These are phyloP conservation scores for Molanna angustata DNA, from an alignment of 2,888 invertebrate species.

Conservation along the genomic window DNA sequence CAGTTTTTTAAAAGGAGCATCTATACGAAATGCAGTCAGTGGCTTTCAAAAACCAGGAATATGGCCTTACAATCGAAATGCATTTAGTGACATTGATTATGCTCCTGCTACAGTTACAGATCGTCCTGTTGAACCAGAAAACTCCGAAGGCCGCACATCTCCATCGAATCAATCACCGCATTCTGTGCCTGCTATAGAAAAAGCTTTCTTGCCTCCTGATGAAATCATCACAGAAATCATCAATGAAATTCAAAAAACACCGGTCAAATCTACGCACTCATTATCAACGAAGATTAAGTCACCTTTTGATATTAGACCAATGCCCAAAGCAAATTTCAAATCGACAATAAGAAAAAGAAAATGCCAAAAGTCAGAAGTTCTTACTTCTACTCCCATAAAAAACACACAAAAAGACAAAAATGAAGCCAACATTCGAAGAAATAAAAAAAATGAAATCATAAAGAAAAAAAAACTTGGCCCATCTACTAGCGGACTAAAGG, in stretches of 20 bases:
- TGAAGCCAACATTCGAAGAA: no score
- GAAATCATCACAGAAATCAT: slow-evolving; percentile 5
- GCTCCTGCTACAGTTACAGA: slow-evolving; percentile 5
- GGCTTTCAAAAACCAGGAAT: not conserved
- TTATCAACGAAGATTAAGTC: slow-evolving; percentile 6
- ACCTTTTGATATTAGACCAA: slow-evolving; percentile 6
- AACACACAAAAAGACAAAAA: slow-evolving; percentile 5
- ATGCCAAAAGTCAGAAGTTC: slow-evolving; percentile 6
- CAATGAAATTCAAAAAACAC: slow-evolving; percentile 5
- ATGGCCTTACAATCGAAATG: slow-evolving; percentile 7
- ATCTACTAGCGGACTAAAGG: slow-evolving; percentile 3
- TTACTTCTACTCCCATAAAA: slow-evolving; percentile 6
- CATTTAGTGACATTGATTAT: slow-evolving; percentile 7
- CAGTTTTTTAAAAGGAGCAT: slow-evolving; percentile 5
- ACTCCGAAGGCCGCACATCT: slow-evolving; percentile 4
- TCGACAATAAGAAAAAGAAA: slow-evolving; percentile 3
- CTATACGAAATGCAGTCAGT: slow-evolving; percentile 5
- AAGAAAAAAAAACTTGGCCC: not conserved
- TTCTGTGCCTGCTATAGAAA: slow-evolving; percentile 3
- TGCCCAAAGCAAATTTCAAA: slow-evolving; percentile 2
- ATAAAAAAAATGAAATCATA: no score
- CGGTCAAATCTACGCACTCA: slow-evolving; percentile 5
- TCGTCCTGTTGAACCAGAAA: slow-evolving; percentile 4
- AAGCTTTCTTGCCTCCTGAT: slow-evolving; percentile 4
- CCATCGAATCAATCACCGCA: slow-evolving; percentile 5